A percentile compares a stretch with the other conserved stretches of the same genome.
Conservation (phyloP, 2,888 invertebrate genomes). For the Bugulina stolonifera region DNA sequence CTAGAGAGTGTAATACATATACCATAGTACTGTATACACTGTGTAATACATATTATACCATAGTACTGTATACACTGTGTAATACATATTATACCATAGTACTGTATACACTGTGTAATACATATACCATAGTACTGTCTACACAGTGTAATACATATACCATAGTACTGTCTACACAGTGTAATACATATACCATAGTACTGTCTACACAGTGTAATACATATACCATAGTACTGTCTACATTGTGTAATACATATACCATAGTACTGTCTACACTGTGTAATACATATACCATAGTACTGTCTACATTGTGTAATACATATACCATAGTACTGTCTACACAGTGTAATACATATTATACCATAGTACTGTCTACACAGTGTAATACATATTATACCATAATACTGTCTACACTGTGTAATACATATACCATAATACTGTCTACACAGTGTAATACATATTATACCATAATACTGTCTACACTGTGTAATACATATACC, state of each 20-base stretch:
- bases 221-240: neutral
- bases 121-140: too few species aligned
- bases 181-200: too few species aligned
- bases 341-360: neutral
- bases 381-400: neutral
- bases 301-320: neutral
- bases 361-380: neutral
- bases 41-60: too few species aligned
- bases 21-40: too few species aligned
- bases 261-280: neutral
- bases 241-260: neutral
- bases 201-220: neutral
- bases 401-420: neutral
- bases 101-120: too few species aligned
- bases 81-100: too few species aligned
- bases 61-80: too few species aligned
- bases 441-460: neutral
- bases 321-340: neutral
- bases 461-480: neutral
- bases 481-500: neutral
- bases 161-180: neutral
- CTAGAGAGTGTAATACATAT: too few species aligned
- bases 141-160: neutral
- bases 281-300: neutral
- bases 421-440: neutral